A percentile compares a stretch with the other conserved stretches of the same genome.
These are phyloP conservation scores for Drosophila trapezifrons DNA, from an alignment of 1,140 invertebrate genomes.

Conservation along the genomic window DNA sequence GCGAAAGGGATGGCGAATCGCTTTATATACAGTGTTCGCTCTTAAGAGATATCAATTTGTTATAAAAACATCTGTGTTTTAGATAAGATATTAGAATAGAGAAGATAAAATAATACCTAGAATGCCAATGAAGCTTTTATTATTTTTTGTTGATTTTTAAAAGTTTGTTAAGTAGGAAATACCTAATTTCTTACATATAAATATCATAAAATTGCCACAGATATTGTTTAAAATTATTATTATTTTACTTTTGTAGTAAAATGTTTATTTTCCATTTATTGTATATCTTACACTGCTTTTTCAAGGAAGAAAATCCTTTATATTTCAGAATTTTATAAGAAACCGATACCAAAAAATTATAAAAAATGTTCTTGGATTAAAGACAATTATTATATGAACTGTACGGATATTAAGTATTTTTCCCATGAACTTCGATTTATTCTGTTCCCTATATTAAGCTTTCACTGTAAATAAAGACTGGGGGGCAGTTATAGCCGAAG, in stretches of 20 bases:
- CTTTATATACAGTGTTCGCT: slow-evolving; percentile 11
- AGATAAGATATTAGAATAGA: neutral
- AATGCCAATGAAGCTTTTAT: neutral
- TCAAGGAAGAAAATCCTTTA: too few relatives aligned
- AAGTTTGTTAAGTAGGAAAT: neutral
- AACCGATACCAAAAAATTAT: too few relatives aligned
- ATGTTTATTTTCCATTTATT: too few relatives aligned
- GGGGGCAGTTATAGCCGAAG: slow-evolving; percentile 42
- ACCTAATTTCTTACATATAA: too few relatives aligned
- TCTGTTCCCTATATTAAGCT: neutral
- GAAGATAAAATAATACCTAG: accelerated
- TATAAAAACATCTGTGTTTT: neutral
- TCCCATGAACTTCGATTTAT: neutral
- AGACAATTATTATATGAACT: too few relatives aligned
- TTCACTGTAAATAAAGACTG: neutral
- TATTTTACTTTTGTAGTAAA: too few relatives aligned
- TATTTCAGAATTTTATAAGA: too few relatives aligned
- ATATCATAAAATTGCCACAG: too few relatives aligned
- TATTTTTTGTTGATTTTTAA: neutral
- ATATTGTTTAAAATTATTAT: too few relatives aligned
- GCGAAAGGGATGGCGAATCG: slow-evolving; percentile 3
- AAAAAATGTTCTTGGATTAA: too few relatives aligned
- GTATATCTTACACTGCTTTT: too few relatives aligned
- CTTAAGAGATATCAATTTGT: slow-evolving; percentile 3
- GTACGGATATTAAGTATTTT: too few relatives aligned